These are phyloP conservation scores for Talpa occidentalis DNA, from an alignment of 2,113 vertebrate genomes.

Conservation along the genomic window DNA sequence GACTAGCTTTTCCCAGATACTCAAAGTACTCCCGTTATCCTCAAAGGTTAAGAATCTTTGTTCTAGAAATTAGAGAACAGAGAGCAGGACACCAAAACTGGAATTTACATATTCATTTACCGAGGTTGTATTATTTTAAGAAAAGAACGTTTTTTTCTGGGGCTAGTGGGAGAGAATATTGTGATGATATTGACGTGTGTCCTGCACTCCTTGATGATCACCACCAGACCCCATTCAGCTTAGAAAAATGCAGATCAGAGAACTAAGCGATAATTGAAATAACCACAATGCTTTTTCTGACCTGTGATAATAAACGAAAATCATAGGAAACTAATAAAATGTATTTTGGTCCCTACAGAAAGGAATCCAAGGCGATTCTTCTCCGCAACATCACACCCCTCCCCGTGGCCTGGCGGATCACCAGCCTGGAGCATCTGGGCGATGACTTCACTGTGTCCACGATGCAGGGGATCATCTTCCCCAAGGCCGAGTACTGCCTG, in stretches of 20 bases:
- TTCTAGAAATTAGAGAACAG: neutral
- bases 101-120: neutral
- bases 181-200: neutral
- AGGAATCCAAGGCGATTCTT: slow-evolving; percentile 82
- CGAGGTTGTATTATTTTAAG: neutral
- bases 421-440: slow-evolving; percentile 89
- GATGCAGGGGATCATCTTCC: slow-evolving; percentile 84
- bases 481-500: slow-evolving; percentile 84
- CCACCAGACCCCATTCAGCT: neutral
- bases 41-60: slow-evolving; percentile 23
- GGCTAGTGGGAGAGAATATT: neutral
- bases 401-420: slow-evolving; percentile 90
- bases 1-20: neutral
- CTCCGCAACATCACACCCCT: slow-evolving; percentile 88
- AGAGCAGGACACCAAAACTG: neutral
- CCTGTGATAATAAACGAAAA: neutral
- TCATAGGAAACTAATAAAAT: neutral
- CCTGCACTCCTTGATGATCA: neutral
- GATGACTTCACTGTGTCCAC: slow-evolving; percentile 89
- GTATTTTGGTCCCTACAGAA: slow-evolving; percentile 81
- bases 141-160: neutral
- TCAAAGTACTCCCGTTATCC: neutral
- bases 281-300: neutral
- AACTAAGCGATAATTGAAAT: neutral
- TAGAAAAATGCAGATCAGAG: neutral